A percentile compares a stretch with the other conserved stretches of the same genome.
Conservation (phyloP, 2,797 vertebrate genomes). For the Rhinella marina region DNA sequence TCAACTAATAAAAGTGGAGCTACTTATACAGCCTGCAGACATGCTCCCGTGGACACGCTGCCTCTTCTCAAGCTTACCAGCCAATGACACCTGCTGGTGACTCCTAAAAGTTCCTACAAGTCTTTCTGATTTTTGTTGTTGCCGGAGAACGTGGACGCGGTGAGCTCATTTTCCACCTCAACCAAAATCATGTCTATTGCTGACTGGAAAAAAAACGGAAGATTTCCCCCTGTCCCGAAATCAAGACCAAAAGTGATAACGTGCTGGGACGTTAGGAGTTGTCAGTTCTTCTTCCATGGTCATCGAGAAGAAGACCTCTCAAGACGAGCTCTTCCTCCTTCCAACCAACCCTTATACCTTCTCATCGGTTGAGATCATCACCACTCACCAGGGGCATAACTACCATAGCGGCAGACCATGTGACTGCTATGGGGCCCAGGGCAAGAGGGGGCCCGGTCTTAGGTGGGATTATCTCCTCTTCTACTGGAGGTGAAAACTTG, state of each 20-base stretch:
- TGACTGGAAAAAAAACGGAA: background rate
- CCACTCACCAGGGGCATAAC: no score
- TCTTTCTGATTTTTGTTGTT: no score
- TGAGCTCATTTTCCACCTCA: conserved; percentile 9
- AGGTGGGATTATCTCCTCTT: no score
- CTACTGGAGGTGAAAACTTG: no score
- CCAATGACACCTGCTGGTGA: conserved; percentile 19
- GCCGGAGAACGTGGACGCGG: background rate
- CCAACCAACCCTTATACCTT: no score
- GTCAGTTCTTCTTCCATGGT: background rate
- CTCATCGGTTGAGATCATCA: no score
- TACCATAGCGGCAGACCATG: no score
- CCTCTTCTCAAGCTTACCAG: background rate
- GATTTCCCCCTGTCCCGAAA: background rate
- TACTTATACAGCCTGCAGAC: background rate
- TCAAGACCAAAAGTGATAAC: background rate
- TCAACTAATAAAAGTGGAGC: no score
- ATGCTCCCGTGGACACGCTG: background rate
- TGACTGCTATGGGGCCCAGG: no score
- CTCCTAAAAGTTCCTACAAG: background rate
- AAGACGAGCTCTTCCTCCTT: no score
- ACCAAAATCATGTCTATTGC: background rate
- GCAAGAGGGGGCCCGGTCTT: no score
- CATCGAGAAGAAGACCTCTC: background rate
- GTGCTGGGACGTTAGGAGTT: background rate